Percentiles rank a stretch among this genome's conserved stretches.
phyloP scores from a whole-genome alignment of 2,113 vertebrate species.

The Perccottus glenii region DNA sequence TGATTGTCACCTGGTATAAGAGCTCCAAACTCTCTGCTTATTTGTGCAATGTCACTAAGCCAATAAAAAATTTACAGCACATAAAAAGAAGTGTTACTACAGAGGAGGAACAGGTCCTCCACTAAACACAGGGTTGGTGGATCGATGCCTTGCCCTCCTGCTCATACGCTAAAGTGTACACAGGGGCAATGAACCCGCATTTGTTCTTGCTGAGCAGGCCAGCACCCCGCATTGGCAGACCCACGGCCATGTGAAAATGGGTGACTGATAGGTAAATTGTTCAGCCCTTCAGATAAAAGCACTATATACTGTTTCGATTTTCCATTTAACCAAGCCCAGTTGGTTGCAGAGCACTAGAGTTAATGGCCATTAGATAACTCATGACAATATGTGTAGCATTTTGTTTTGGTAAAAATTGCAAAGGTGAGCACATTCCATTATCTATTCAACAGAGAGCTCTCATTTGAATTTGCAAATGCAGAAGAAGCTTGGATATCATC shows the following conservation, averaged over 20 bases:
- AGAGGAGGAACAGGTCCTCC: not conserved
- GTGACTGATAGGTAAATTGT: conserved; percentile 11
- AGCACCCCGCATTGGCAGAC: not conserved
- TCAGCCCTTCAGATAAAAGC: conserved; percentile 9
- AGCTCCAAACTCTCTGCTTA: conserved; percentile 19
- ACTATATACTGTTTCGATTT: conserved; percentile 7
- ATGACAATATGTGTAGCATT: not conserved
- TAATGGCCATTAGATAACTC: not conserved
- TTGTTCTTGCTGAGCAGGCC: not conserved
- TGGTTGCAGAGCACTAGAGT: not conserved
- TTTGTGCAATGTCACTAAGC: conserved; percentile 48
- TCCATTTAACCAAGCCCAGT: conserved; percentile 1
- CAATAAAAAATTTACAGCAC: conserved; percentile 21
- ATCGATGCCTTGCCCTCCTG: conserved; percentile 8
- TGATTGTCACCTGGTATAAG: conserved; percentile 43
- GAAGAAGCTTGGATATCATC: too few relatives aligned
- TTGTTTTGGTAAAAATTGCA: not conserved
- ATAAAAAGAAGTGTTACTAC: not conserved
- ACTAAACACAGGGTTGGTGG: conserved; percentile 2
- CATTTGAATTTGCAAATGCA: too few relatives aligned
- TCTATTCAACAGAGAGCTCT: not conserved
- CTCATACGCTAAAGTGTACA: not conserved
- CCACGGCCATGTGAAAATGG: not conserved
- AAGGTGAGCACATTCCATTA: too few relatives aligned
- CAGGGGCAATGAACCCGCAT: conserved; percentile 9